Percentiles rank a stretch among this genome's conserved stretches.
Evolutionary conservation across 2,888 invertebrate genomes (phyloP).

Genomic region (Andrena hattorfiana): DNA sequence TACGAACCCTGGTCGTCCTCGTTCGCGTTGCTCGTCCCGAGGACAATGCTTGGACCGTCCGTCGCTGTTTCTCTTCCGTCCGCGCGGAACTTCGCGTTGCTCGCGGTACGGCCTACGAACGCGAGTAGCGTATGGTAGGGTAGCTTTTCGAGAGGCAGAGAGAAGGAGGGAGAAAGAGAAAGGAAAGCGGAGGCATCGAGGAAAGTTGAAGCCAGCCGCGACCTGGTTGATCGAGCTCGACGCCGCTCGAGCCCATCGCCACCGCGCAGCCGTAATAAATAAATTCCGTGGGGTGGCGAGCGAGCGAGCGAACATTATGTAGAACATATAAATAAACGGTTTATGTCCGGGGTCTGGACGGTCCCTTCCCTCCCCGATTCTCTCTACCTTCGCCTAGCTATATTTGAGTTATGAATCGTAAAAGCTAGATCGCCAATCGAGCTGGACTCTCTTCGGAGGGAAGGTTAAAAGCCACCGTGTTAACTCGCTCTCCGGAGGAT

Average conservation of each 20-base stretch:
- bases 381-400: conserved; percentile 64
- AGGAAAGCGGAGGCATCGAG: no score
- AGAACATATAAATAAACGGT: conserved; percentile 85
- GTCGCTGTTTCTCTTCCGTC: conserved; percentile 23
- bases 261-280: conserved; percentile 74
- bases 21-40: conserved; percentile 51
- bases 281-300: conserved; percentile 76
- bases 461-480: conserved; percentile 69
- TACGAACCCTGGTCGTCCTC: conserved; percentile 54
- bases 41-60: conserved; percentile 54
- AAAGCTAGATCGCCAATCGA: conserved; percentile 82
- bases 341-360: conserved; percentile 79
- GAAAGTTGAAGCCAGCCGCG: neutral
- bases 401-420: conserved; percentile 84
- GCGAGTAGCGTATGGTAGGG: no score
- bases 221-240: conserved; percentile 20
- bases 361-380: conserved; percentile 58
- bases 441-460: conserved; percentile 47
- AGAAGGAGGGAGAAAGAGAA: no score
- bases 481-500: conserved; percentile 68
- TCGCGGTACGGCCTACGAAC: neutral
- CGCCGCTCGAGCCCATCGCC: conserved; percentile 39
- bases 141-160: no score
- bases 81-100: conserved; percentile 12
- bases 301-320: conserved; percentile 78